Conservation (phyloP, 2,888 invertebrate species). For the Coenonympha arcania region DNA sequence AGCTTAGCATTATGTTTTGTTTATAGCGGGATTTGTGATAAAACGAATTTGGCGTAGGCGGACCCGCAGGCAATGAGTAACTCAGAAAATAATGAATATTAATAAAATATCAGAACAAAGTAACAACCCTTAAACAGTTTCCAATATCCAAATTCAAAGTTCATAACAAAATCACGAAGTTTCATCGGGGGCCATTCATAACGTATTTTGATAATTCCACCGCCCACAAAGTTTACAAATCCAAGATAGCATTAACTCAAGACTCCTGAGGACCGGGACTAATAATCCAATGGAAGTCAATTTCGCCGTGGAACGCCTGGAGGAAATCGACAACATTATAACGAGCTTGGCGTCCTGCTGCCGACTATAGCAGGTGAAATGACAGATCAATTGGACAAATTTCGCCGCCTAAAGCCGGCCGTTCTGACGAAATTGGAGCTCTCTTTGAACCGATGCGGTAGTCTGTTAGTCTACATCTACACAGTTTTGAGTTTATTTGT, state of each 20-base stretch:
- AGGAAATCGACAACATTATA: conserved; percentile 33
- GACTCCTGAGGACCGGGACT: conserved; percentile 18
- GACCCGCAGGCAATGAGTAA: no score
- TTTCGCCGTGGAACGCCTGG: conserved; percentile 39
- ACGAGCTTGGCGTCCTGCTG: conserved; percentile 33
- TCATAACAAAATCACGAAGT: background rate
- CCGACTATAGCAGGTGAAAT: conserved; percentile 35
- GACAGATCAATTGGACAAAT: conserved; percentile 34
- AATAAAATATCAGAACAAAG: no score
- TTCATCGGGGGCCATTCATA: background rate
- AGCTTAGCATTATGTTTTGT: no score
- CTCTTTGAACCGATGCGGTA: conserved; percentile 5
- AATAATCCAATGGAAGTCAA: conserved; percentile 44
- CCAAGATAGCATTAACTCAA: conserved; percentile 21
- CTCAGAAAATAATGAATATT: no score
- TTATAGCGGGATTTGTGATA: no score
- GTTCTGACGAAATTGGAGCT: conserved; percentile 5
- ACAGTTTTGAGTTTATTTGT: no score
- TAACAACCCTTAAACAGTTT: no score
- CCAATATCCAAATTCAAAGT: no score
- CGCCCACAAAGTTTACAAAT: conserved; percentile 15
- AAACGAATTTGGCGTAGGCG: no score
- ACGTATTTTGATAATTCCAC: conserved; percentile 8
- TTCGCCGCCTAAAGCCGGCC: conserved; percentile 22
- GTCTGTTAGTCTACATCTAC: no score